Evolutionary conservation across 1,140 invertebrate genomes (phyloP).

Genomic region (Melanaphis sacchari): DNA sequence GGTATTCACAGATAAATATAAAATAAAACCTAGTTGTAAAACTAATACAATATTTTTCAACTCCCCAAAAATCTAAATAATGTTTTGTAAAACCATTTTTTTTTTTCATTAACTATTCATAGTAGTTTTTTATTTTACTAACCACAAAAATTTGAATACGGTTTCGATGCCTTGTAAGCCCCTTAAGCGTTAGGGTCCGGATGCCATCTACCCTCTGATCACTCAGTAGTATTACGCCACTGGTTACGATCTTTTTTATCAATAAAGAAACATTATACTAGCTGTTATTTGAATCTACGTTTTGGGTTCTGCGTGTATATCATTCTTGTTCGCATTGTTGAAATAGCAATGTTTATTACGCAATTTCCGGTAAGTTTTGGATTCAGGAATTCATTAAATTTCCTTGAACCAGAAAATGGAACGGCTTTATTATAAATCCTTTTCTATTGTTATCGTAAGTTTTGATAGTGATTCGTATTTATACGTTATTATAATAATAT

Average conservation of each 20-base stretch:
- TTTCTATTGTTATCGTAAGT: background rate
- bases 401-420: background rate
- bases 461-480: background rate
- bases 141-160: constrained; percentile 6
- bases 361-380: background rate
- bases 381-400: background rate
- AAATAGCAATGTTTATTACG: background rate
- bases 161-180: background rate
- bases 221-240: background rate
- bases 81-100: background rate
- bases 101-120: background rate
- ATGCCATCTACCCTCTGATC: background rate
- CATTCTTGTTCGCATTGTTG: background rate
- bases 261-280: constrained; percentile 22
- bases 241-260: background rate
- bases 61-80: background rate
- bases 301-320: background rate
- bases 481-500: background rate
- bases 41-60: background rate
- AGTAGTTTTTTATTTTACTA: background rate
- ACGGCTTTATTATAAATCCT: background rate
- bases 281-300: background rate
- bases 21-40: background rate
- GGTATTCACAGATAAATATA: background rate
- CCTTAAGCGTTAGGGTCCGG: background rate